Evolutionary conservation across 1,140 invertebrate species (phyloP).

Genomic region (Neotoxoptera formosana): DNA sequence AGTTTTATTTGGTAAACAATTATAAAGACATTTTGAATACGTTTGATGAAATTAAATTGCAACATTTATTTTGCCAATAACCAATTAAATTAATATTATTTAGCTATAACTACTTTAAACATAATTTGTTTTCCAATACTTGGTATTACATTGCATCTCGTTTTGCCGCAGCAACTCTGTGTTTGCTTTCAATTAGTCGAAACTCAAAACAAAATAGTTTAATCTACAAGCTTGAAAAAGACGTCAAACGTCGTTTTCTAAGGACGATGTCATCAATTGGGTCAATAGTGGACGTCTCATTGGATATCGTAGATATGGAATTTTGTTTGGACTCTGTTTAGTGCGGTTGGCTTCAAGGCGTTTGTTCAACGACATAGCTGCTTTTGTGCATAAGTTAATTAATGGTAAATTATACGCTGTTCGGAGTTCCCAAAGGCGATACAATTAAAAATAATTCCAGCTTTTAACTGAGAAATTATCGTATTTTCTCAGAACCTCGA

Average conservation of each 20-base stretch:
- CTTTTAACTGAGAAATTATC: background rate
- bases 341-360: too few species aligned
- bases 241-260: background rate
- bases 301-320: background rate
- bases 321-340: background rate
- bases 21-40: background rate
- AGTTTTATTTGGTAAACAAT: background rate
- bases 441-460: background rate
- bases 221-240: background rate
- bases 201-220: constrained; percentile 7
- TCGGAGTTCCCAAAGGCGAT: background rate
- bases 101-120: background rate
- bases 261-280: background rate
- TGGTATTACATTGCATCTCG: background rate
- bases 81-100: too few species aligned
- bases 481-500: background rate
- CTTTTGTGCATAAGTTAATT: constrained; percentile 30
- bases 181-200: background rate
- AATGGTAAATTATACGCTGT: constrained; percentile 38
- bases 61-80: background rate
- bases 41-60: background rate
- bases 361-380: background rate
- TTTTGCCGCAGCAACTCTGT: background rate
- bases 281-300: background rate
- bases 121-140: background rate